These are phyloP conservation scores for Hystrix brachyura DNA, from an alignment of 2,113 vertebrate species.

Conservation along the genomic window DNA sequence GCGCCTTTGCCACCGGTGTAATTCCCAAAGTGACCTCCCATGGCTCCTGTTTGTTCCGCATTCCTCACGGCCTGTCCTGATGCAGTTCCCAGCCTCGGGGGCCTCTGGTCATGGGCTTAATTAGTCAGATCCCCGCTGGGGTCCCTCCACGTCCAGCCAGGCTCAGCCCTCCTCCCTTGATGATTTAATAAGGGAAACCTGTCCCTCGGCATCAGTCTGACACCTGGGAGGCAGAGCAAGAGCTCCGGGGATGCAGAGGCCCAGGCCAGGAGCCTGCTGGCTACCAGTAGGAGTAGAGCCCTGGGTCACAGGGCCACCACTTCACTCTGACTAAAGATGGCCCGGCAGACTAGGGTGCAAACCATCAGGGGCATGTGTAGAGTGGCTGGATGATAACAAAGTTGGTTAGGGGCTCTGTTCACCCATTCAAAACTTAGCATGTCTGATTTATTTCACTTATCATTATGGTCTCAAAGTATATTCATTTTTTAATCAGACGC, in stretches of 20 bases:
- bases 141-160: not conserved
- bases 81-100: not conserved
- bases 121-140: constrained; percentile 31
- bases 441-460: not conserved
- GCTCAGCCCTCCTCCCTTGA: not conserved
- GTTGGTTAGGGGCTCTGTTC: not conserved
- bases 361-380: not conserved
- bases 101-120: not conserved
- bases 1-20: not conserved
- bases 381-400: not conserved
- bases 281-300: not conserved
- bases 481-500: not conserved
- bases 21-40: not conserved
- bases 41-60: not conserved
- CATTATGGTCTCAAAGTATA: not conserved
- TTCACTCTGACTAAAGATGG: not conserved
- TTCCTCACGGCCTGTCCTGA: not conserved
- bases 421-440: not conserved
- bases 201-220: not conserved
- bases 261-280: not conserved
- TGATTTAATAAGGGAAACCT: not conserved
- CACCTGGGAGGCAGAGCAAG: not conserved
- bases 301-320: too few species aligned
- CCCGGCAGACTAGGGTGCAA: not conserved
- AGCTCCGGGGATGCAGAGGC: not conserved